Evolutionary conservation across 2,888 invertebrate species (phyloP).

Genomic region (Pollenia labialis): DNA sequence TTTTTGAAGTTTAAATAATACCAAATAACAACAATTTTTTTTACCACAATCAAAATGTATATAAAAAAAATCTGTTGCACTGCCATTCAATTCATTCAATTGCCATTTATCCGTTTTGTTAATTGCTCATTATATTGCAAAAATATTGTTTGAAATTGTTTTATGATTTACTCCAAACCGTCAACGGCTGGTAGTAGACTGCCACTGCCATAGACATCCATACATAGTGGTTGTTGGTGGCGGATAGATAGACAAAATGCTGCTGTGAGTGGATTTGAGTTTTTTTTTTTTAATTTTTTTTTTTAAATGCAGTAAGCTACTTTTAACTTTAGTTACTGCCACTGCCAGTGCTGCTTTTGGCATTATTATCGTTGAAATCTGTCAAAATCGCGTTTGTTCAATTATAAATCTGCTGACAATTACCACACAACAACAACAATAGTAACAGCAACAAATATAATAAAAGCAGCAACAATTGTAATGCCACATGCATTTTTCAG

Average conservation of each 20-base stretch:
- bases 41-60: slow-evolving; percentile 42
- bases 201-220: slow-evolving; percentile 46
- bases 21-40: slow-evolving; percentile 42
- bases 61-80: slow-evolving; percentile 26
- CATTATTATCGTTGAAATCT: slow-evolving; percentile 75
- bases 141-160: slow-evolving; percentile 73
- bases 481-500: slow-evolving; percentile 62
- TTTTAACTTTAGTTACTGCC: slow-evolving; percentile 54
- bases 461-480: slow-evolving; percentile 38
- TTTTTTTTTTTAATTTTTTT: slow-evolving; percentile 8
- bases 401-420: slow-evolving; percentile 76
- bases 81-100: slow-evolving; percentile 67
- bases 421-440: slow-evolving; percentile 74
- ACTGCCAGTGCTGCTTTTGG: slow-evolving; percentile 71
- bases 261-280: slow-evolving; percentile 50
- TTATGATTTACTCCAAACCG: slow-evolving; percentile 72
- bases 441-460: slow-evolving; percentile 34
- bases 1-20: slow-evolving; percentile 34
- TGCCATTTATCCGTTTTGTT: slow-evolving; percentile 73
- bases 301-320: slow-evolving; percentile 33
- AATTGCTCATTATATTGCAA: slow-evolving; percentile 74
- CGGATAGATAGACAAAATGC: slow-evolving; percentile 65
- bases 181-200: slow-evolving; percentile 52
- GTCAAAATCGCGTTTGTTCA: slow-evolving; percentile 76
- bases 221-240: slow-evolving; percentile 52